Conservation (phyloP, 2,113 vertebrate species). For the Macrotus californicus region DNA sequence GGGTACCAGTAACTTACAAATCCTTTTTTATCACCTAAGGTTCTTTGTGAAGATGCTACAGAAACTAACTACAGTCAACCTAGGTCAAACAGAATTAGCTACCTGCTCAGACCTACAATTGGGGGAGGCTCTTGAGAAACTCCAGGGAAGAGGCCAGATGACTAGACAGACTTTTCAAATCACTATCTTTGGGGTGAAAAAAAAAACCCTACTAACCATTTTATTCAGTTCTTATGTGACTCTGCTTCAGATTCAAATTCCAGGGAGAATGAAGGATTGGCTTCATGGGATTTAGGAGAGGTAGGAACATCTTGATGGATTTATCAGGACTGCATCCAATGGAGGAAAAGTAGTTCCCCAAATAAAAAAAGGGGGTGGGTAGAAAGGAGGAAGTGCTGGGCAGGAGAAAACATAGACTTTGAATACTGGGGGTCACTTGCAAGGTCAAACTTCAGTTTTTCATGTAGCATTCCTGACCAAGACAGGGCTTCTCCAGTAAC, state of each 20-base stretch:
- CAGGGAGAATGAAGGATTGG: neutral
- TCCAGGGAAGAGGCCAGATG: neutral
- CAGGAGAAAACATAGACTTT: neutral
- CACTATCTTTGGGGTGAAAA: neutral
- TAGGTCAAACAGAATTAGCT: neutral
- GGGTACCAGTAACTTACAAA: neutral
- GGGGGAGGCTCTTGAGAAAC: neutral
- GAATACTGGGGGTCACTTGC: neutral
- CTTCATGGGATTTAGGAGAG: neutral
- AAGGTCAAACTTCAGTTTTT: neutral
- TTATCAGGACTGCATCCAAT: neutral
- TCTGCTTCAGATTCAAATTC: neutral
- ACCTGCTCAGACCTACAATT: neutral
- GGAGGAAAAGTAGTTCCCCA: neutral
- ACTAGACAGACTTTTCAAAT: neutral
- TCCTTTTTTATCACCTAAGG: neutral
- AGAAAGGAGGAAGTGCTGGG: too few relatives aligned
- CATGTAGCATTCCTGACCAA: neutral
- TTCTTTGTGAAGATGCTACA: neutral
- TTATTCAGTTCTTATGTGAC: neutral
- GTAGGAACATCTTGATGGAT: neutral
- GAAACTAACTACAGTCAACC: neutral
- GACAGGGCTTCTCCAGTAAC: neutral
- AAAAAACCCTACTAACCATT: neutral
- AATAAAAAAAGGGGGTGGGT: neutral